Percentiles rank a stretch among this genome's conserved stretches.
These are phyloP conservation scores for Ennomos quercinarius DNA, from an alignment of 2,888 invertebrate genomes.

Conservation along the genomic window DNA sequence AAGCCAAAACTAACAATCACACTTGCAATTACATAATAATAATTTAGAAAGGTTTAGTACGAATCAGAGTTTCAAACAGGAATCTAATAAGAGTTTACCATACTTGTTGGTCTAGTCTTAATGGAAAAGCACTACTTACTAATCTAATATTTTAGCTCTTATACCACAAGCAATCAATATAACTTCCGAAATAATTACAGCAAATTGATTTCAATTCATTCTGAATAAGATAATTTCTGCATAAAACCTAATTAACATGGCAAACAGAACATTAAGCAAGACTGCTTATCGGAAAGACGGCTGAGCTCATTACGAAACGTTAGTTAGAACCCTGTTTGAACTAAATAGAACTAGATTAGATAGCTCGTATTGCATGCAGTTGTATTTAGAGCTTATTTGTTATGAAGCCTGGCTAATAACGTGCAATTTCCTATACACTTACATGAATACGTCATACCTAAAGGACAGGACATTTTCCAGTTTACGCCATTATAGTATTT, in stretches of 20 bases:
- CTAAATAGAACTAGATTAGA: slow-evolving; percentile 26
- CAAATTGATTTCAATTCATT: slow-evolving; percentile 32
- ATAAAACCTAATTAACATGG: slow-evolving; percentile 38
- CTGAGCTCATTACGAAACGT: slow-evolving; percentile 36
- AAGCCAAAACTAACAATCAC: no score
- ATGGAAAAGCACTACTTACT: no score
- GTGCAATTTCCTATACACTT: slow-evolving; percentile 15
- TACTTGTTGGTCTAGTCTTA: no score
- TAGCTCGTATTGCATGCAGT: slow-evolving; percentile 14
- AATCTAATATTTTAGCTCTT: background rate
- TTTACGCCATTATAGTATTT: slow-evolving; percentile 19
- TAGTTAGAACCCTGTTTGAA: slow-evolving; percentile 22
- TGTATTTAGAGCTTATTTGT: slow-evolving; percentile 23
- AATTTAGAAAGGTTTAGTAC: no score
- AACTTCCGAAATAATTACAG: slow-evolving; percentile 13
- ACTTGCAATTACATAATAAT: no score
- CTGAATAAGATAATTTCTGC: slow-evolving; percentile 31
- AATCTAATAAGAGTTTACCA: no score
- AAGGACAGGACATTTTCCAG: slow-evolving; percentile 10
- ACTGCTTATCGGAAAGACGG: slow-evolving; percentile 38
- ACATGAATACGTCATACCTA: slow-evolving; percentile 8
- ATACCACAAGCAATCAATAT: slow-evolving; percentile 13
- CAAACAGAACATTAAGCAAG: slow-evolving; percentile 34
- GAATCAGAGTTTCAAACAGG: no score
- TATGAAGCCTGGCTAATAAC: slow-evolving; percentile 19